phyloP scores from a whole-genome alignment of 2,797 vertebrate species.

The Arctocebus calabarensis region DNA sequence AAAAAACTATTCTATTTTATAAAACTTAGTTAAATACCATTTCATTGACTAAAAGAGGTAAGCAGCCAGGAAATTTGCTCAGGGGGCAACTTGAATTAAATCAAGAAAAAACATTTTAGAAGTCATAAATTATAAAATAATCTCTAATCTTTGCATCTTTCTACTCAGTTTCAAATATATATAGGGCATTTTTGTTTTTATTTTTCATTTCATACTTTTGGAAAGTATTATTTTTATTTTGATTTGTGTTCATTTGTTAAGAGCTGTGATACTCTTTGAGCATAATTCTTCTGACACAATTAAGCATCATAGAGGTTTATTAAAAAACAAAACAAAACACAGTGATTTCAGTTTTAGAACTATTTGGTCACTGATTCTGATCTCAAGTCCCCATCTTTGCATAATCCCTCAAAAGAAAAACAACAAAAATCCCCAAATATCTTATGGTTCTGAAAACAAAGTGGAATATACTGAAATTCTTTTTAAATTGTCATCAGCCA shows the following conservation, averaged over 20 bases:
- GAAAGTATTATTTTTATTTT: background rate
- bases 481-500: background rate
- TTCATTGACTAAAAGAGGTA: background rate
- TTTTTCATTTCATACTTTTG: background rate
- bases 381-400: background rate
- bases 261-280: background rate
- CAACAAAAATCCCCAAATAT: background rate
- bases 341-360: background rate
- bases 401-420: background rate
- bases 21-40: background rate
- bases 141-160: background rate
- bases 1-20: background rate
- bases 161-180: rapidly evolving
- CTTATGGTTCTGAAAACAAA: background rate
- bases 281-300: background rate
- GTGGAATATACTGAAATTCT: background rate
- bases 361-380: background rate
- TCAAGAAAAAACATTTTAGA: background rate
- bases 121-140: background rate
- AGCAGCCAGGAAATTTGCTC: background rate
- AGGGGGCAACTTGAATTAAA: background rate
- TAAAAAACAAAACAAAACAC: background rate
- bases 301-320: background rate
- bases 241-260: background rate
- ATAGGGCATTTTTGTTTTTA: background rate